Evolutionary conservation across 92 coral and sea anemone genomes (phyloP), one percentile per base, ranked within the genome.

Genomic region (Siderastrea radians): DNA sequence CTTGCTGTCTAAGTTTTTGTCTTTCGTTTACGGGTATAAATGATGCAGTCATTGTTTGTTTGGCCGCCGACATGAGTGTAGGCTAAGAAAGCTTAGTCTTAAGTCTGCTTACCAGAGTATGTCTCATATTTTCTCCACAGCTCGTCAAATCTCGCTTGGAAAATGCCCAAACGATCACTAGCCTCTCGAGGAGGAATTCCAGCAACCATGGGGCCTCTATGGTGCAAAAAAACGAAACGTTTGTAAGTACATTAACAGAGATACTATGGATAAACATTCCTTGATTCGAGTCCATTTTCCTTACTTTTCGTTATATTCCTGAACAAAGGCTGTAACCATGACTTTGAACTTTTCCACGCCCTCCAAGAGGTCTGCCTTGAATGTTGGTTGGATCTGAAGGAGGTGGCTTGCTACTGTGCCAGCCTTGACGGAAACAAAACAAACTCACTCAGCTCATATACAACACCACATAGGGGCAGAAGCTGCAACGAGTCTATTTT

Each of bases 91-190:
- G 38, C 38, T 26, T 26, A 26, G 7, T 45, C n/a, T n/a, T n/a
- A 12, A 16, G 38, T 46, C 7, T 12, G 7, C 87, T 90, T 87
- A 97, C 99, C 99, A 66, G 99, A 98, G 82, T 98, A 98, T 2
- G 99, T 98, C 65, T 98, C 98, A 84, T 90, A 98, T 74, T 98
- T 98, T 91, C 99, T 95, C 99, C 99, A 98, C 19, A 98, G 87
- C 49, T 98, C 99, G 54, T 98, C 99, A 88, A 98, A 98, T 38
- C 98, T 95, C 11, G 99, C 99, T 79, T 98, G 99, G 96, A 94
- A 98, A 71, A 98, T 98, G 45, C 96, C 95, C 47, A 98, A 90
- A 13, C 99, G 97, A 82, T 98, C 99, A 84, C 99, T 98, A 1
- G 99, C 99, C 74, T 98, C 99, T 66, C 96, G 82, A 38, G 99